Evolutionary conservation across 1,140 invertebrate genomes (phyloP), one percentile per base, ranked within the genome.

Genomic region (Andrena cerasifolii): DNA sequence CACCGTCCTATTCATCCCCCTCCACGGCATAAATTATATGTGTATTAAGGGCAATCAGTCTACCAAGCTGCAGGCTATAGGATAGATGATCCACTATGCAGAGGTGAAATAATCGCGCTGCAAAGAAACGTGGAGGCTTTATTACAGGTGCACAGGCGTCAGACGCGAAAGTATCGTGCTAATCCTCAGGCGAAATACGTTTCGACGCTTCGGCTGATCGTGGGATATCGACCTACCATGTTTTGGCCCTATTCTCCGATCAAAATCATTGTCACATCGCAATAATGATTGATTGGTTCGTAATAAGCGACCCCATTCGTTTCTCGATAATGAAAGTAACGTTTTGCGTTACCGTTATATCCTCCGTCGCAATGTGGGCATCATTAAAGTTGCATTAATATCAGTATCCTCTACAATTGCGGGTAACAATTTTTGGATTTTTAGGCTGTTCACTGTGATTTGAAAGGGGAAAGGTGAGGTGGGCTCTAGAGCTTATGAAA

Each of bases 1-100:
- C 28, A 58, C 4, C 65, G 36, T 51, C n/a, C 71, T 18, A 40
- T 43, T 21, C 53, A n/a, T 31, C 24, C 14, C 24, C 36, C 68
- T 43, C 14, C 18, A 18, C 21, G 36, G 24, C 71, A 83, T 82
- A 70, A 85, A 86, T 88, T 88, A 86, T 85, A 87, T 79, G 67
- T 79, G 80, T 87, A 88, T 88, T 88, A 88, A 80, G 82, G 82
- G 79, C 84, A 88, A 85, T 87, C 84, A 82, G 72, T 21, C 59
- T 56, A 66, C 36, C 49, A 26, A 62, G 65, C 67, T 53, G 71
- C 51, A 12, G 6, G 56, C 47, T 43, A 36, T 24, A 72, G 67
- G 65, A 68, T 73, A 56, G 62, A 77, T 45, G 74, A 78, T 73
- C 49, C 43, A 47, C 36, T 14, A 36, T 31, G 51, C 16, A 26